Base-by-base conservation (phyloP, 2,888 invertebrate genomes). In the Torymus texanus region DNA sequence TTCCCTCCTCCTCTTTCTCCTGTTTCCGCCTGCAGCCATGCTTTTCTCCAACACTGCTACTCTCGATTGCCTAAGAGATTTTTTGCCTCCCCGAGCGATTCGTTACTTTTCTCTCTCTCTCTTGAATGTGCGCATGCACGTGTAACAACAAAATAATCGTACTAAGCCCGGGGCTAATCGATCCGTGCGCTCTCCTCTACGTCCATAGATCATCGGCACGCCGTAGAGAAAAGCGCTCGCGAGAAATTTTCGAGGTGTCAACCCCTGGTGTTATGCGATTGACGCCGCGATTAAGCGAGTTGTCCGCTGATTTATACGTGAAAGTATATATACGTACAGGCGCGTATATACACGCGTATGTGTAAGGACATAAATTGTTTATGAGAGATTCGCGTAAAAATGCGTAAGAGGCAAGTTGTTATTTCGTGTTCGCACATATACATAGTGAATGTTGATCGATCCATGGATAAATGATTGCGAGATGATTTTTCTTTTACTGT, bases 11-110 rank as follows among this genome's bases (percentile, higher is more conserved):
- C 24, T 68, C 70, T 12, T 12, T 14, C 70, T 29, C 70, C 11
- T n/a, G 16, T 21, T 71, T 18, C 41, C 13, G 5, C 14, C 12
- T 66, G 55, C 65, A 73, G 29, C 29, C 29, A 3, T 5, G 5
- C 24, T 24, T 73, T 73, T 66, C 65, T 65, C 65, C 68, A 51
- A 0, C 53, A n/a, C 53, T 41, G 14, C 71, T 12, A 5, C 4
- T 14, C n/a, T 58, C 14, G 70, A 65, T 65, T 71, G 71, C 16
- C 59, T 41, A 41, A 75, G 73, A 18, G 56, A 29, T 51, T 53
- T 68, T 56, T 53, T 59, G 79, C 68, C 75, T 66, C 81, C 75
- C 70, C 81, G 58, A 79, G 70, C 65, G 51, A 70, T 53, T 75
- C 53, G 79, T 81, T 83, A 82, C 81, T 80, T 76, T 21, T 21